phyloP scores from a whole-genome alignment of 2,888 invertebrate genomes.

The Emmelina monodactyla region DNA sequence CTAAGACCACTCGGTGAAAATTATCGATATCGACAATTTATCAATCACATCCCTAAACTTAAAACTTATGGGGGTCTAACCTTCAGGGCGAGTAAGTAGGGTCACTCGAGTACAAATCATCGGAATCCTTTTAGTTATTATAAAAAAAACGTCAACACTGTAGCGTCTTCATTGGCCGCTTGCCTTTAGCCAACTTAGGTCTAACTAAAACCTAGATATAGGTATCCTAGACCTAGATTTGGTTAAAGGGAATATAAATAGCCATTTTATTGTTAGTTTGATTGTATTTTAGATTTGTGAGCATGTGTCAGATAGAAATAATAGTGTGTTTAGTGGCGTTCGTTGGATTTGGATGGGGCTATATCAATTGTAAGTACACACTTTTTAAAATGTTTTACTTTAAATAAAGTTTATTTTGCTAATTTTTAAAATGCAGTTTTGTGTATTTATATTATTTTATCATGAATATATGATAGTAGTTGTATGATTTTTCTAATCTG shows the following conservation, averaged over 20 bases:
- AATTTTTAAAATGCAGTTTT: no score
- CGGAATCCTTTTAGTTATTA: conserved; percentile 54
- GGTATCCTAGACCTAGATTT: conserved; percentile 26
- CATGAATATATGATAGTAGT: no score
- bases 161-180: conserved; percentile 19
- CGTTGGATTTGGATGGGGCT: conserved; percentile 35
- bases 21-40: conserved; percentile 13
- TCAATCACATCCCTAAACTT: conserved; percentile 30
- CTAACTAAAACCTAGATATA: background rate
- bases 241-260: conserved; percentile 25
- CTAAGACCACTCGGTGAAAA: no score
- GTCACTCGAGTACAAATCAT: conserved; percentile 50
- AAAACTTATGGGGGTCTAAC: conserved; percentile 52
- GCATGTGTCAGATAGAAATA: conserved; percentile 33
- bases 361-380: conserved; percentile 53
- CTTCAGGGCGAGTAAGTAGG: conserved; percentile 46
- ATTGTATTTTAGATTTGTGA: conserved; percentile 21
- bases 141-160: conserved; percentile 30
- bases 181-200: background rate
- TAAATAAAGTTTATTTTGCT: no score
- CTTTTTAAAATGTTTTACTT: no score
- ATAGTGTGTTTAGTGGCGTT: conserved; percentile 22
- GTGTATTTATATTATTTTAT: no score
- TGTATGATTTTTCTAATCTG: no score
- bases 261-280: conserved; percentile 16